Evolutionary conservation across 1,140 invertebrate species (phyloP), one percentile per base, ranked within the genome.

Genomic region (Sarcophaga peregrina): DNA sequence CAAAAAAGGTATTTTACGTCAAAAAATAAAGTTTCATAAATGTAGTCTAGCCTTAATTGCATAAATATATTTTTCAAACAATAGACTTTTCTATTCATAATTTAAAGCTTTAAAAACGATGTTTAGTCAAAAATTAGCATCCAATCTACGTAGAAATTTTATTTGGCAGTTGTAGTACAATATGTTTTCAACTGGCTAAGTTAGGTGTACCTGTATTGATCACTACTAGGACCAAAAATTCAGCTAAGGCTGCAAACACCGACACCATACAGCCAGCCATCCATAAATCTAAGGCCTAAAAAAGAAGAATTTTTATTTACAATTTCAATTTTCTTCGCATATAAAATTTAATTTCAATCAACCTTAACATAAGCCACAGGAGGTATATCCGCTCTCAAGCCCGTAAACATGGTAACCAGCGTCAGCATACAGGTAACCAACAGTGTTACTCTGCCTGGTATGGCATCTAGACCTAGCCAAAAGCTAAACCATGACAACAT

Each of bases 401-500:
- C 95, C 10, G 95, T 96, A 84, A 96, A 96, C 94, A 96, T 96
- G 1, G 95, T 96, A 15, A 96, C 95, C 11, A 96, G 90, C 0
- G 95, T 96, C 83, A 96, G 91, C 92, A 96, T 95, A 85, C 96
- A 96, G 8, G 96, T 97, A 7, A 97, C 95, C 17, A 96, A 91
- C 4, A 97, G 90, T 0, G 96, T 96, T 3, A 97, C 95, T 48
- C 96, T 91, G 1, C 95, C 96, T 4, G 96, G 96, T 82, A 97
- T 95, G 1, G 96, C 95, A 87, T 97, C 96, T 83, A 96, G 90
- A 45, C 95, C 95, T 15, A 96, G 89, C 95, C 96, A 97, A 87
- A 97, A 96, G 85, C 95, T 96, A 86, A 97, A 96, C 96, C 96
- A 97, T 0, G 95, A 96, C 0, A 97, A 90, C 92, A 96, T 95